Percentiles rank a stretch among this genome's conserved stretches.
phyloP scores from a whole-genome alignment of 1,140 invertebrate species.

The Solenopsis fugax region DNA sequence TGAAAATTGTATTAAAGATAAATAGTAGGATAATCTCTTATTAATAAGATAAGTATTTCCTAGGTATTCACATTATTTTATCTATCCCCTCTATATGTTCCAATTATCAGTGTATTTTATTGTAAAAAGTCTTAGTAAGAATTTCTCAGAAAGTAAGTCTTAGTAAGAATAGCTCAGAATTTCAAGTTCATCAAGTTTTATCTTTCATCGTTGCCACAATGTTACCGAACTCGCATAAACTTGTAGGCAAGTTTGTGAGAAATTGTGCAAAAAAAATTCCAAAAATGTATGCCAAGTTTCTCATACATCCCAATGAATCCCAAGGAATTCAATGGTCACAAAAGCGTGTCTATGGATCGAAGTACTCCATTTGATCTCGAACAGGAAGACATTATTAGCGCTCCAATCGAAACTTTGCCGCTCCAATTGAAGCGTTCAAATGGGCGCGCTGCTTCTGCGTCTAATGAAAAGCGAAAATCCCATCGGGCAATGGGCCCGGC shows the following conservation, averaged over 20 bases:
- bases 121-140: neutral
- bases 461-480: conserved; percentile 56
- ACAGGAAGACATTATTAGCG: conserved; percentile 55
- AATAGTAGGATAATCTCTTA: no score
- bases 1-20: no score
- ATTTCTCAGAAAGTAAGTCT: no score
- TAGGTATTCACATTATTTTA: no score
- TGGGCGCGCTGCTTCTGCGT: conserved; percentile 37
- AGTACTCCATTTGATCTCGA: conserved; percentile 52
- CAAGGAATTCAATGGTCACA: neutral
- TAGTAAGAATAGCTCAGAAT: neutral
- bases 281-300: neutral
- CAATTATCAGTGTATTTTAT: neutral
- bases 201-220: neutral
- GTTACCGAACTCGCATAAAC: neutral
- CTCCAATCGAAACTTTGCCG: conserved; percentile 55
- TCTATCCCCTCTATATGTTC: no score
- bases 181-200: neutral
- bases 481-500: conserved; percentile 23
- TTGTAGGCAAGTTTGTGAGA: neutral
- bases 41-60: no score
- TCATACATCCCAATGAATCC: neutral
- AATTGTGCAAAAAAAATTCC: conserved; percentile 1
- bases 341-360: conserved; percentile 48
- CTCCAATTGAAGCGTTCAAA: conserved; percentile 48